Evolutionary conservation across 1,140 invertebrate species (phyloP).

Genomic region (Drosophila eugracilis): DNA sequence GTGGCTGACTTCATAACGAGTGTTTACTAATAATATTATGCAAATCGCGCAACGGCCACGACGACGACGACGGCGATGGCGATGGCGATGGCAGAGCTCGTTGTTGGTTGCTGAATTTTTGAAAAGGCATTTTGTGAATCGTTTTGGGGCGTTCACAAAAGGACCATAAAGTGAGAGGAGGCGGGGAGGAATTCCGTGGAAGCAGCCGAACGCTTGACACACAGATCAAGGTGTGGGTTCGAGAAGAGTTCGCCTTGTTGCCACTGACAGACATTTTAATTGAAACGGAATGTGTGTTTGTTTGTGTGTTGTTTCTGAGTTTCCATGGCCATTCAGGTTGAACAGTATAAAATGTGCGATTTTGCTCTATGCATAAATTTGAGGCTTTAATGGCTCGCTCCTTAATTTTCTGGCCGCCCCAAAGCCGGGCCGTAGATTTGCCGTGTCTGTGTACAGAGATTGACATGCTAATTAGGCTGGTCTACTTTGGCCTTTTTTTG

Average conservation of each 20-base stretch:
- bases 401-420: conserved; percentile 16
- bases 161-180: conserved; percentile 15
- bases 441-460: conserved; percentile 34
- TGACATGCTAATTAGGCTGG: conserved; percentile 59
- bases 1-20: conserved; percentile 78
- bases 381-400: conserved; percentile 56
- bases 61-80: conserved; percentile 40
- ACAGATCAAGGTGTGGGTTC: conserved; percentile 63
- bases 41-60: conserved; percentile 66
- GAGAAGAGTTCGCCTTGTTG: conserved; percentile 28
- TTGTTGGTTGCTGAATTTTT: conserved; percentile 74
- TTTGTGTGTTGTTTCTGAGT: conserved; percentile 27
- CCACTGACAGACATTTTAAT: conserved; percentile 74
- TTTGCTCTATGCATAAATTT: conserved; percentile 71
- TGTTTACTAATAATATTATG: conserved; percentile 84
- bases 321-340: conserved; percentile 35
- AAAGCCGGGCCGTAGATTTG: conserved; percentile 17
- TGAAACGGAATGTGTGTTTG: conserved; percentile 72
- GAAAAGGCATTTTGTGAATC: conserved; percentile 78
- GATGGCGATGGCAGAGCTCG: conserved; percentile 16
- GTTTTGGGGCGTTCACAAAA: conserved; percentile 50
- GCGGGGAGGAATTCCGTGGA: conserved; percentile 10
- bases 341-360: conserved; percentile 64
- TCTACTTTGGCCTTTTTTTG: conserved; percentile 37
- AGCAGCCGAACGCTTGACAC: conserved; percentile 51